Evolutionary conservation across 2,797 vertebrate species (phyloP), one percentile per base, ranked within the genome.

Genomic region (Staurois parvus): DNA sequence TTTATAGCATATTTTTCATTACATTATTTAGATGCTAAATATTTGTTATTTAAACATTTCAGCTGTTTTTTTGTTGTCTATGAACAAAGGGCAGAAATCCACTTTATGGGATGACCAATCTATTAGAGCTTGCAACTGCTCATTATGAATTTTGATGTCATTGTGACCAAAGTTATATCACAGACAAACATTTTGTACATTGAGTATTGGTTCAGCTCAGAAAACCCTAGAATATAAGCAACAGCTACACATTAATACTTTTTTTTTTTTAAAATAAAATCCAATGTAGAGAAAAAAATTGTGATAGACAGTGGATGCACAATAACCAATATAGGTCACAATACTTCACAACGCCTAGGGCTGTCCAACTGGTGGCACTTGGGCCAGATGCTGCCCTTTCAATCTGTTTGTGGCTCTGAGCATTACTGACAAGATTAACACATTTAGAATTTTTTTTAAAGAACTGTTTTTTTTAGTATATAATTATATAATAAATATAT

Each of bases 331-430:
- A 26, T 66, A 66, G 64, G 64, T 66, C 64, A 66, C 62, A 64
- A n/a, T 64, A 28, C n/a, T 28, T 12, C 28, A 9, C 4, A 26
- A 66, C 29, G 52, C 28, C 64, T 37, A 15, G 29, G 34, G 28
- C 64, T 66, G 64, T 66, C 28, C n/a, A 66, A 26, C 28, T 66
- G 64, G 64, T 66, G 64, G 64, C n/a, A 66, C 64, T 66, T 66
- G n/a, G 64, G 28, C 64, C 64, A 66, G 64, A 66, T 28, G 64
- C 28, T 29, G 64, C 64, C 64, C n/a, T 59, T 59, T 24, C 52
- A 21, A 32, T 72, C 69, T 42, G 32, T 73, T 73, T 73, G 5
- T 26, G 24, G 72, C 32, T 73, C 10, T 6, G 26, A 66, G 64
- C 64, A 29, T 10, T 29, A 26, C 64, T 12, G 64, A 66, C 2